Base-by-base conservation (phyloP, 1,140 invertebrate genomes). In the Apis florea region DNA sequence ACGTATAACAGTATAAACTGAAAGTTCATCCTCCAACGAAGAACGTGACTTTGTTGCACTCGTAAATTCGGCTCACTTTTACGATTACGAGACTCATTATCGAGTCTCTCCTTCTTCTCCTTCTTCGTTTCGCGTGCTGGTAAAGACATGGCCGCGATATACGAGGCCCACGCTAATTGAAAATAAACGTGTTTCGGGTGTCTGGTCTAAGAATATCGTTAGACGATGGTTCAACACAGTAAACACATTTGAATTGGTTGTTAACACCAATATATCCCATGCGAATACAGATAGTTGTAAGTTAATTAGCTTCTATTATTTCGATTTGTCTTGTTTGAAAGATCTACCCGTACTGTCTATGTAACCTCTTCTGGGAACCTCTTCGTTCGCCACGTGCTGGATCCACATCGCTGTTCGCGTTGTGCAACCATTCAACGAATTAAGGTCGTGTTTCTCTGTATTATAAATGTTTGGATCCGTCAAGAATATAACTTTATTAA, bases 161-260 rank as follows among this genome's bases (percentile, higher is more conserved):
- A 19, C 11, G 19, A 26, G 31, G 31, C 31, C 24, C 12, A 51
- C 26, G 70, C 47, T 80, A 66, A 80, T 74, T 66, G 61, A 9
- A 66, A 80, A 74, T 56, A 74, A 80, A 79, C 49, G 59, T 17
- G 69, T 64, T 54, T 49, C 11, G 59, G 9, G 21, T 51, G 24
- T 31, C 15, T 24, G 12, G 40, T 1, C 70, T 49, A 73, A 13
- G 24, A 40, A 21, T n/a, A 24, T 13, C n/a, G 10, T 40, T 61
- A n/a, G 59, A 2, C 11, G 21, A 51, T 9, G 63, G 10, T 31
- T 1, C 15, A 5, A 51, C 13, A 11, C 51, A 5, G 59, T 40
- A 61, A 70, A 79, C 59, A 56, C 17, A 15, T 9, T 40, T 49
- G 40, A 73, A 73, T 64, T 54, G 77, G 31, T 49, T 19, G 78